Base-by-base conservation (phyloP, 2,888 invertebrate genomes). In the Microchrysa polita region DNA sequence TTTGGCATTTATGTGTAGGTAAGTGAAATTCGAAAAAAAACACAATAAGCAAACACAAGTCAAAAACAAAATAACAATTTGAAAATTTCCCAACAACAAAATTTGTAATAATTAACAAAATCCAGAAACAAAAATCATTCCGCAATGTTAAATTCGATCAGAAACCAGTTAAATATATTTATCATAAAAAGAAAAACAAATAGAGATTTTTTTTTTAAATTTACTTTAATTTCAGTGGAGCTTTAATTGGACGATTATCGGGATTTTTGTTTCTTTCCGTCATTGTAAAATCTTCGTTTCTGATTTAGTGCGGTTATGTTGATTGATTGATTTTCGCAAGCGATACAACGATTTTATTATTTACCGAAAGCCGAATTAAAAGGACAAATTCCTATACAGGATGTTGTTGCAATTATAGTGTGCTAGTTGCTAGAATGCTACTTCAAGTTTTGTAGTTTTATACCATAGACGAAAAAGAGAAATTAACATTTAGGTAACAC, bases 101-200 rank as follows among this genome's bases (percentile, higher is more conserved):
- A 67, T 67, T 67, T 67, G 67, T 67, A 67, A 67, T 67, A 53
- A 67, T n/a, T n/a, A n/a, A n/a, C n/a, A n/a, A n/a, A n/a, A n/a
- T n/a, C n/a, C n/a, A n/a, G n/a, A 67, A 67, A 40, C 0, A 40
- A 65, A 67, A 67, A 57, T 57, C 69, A 69, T 34, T 69, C 69
- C 55, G 57, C 69, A 69, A 69, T 69, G 69, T 69, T 69, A 69
- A 69, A 69, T 69, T 69, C 57, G 57, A 69, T 69, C 55, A 69
- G 27, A 34, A 59, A 27, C 34, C n/a, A 69, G 57, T 69, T 69
- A 69, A 69, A 69, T 69, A 69, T 69, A 69, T 69, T 34, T 69
- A 69, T 69, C 55, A 69, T 34, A 55, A 69, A 69, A 22, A 69
- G 20, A 55, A 22, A 57, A 69, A 34, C 40, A 63, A 42, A 40